Percentiles rank a stretch among this genome's conserved stretches.
These are phyloP conservation scores for Malurus alboscapulatus DNA, from an alignment of 2,113 vertebrate species.

Conservation along the genomic window DNA sequence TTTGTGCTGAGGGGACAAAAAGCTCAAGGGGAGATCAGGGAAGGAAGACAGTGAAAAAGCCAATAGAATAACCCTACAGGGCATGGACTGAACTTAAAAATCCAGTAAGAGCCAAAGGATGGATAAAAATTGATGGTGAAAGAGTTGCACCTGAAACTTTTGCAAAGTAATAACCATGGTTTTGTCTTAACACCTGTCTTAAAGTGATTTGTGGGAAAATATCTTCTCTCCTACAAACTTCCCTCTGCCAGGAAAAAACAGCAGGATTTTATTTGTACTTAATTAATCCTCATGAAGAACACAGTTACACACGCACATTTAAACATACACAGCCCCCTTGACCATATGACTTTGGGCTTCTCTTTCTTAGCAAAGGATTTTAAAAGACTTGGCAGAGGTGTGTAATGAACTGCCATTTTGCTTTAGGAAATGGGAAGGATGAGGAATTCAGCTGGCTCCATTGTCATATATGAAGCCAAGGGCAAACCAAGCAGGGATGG, in stretches of 20 bases:
- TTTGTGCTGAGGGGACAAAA: background rate
- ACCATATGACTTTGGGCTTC: background rate
- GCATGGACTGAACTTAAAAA: background rate
- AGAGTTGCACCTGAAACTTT: background rate
- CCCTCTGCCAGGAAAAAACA: background rate
- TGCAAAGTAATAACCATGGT: background rate
- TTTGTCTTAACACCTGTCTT: background rate
- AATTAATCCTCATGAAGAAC: background rate
- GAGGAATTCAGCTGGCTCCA: background rate
- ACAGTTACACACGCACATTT: background rate
- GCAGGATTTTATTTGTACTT: background rate
- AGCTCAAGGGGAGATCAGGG: background rate
- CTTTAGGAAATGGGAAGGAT: background rate
- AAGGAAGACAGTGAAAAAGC: background rate
- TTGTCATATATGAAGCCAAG: accelerated
- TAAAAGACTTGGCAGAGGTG: background rate
- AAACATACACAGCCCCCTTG: background rate
- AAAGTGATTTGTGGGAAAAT: background rate
- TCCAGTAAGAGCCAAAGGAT: background rate
- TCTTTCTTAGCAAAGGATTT: background rate
- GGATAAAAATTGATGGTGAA: background rate
- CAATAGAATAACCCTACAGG: background rate
- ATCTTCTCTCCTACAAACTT: background rate
- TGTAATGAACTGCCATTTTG: accelerated
- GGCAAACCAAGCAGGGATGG: background rate